A percentile compares a stretch with the other conserved stretches of the same genome.
Evolutionary conservation across 2,888 invertebrate species (phyloP).

Genomic region (Uloborus plumipes): DNA sequence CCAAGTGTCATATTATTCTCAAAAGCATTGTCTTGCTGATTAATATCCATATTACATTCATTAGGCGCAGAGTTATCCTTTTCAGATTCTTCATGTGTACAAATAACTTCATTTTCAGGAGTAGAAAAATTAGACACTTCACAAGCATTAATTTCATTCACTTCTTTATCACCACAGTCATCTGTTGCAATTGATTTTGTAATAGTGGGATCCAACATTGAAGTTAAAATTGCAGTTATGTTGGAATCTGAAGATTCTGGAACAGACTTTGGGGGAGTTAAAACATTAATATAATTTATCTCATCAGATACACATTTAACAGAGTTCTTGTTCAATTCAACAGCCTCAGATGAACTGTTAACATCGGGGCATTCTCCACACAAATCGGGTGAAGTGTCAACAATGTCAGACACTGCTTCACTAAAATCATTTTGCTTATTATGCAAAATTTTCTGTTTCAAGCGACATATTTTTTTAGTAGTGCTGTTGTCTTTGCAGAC

Average conservation of each 20-base stretch:
- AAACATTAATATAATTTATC: constrained; percentile 26
- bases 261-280: constrained; percentile 56
- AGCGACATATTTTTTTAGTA: constrained; percentile 31
- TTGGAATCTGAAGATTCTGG: constrained; percentile 12
- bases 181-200: not conserved
- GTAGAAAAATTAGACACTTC: constrained; percentile 1
- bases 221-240: constrained; percentile 47
- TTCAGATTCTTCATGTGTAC: not conserved
- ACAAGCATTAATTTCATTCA: no score
- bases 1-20: constrained; percentile 30
- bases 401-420: constrained; percentile 26
- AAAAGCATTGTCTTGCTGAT: not conserved
- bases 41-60: constrained; percentile 1
- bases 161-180: not conserved
- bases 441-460: constrained; percentile 47
- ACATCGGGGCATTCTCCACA: no score
- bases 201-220: constrained; percentile 25
- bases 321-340: no score
- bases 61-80: not conserved
- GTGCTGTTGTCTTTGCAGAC: constrained; percentile 41
- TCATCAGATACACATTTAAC: constrained; percentile 22
- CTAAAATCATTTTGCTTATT: constrained; percentile 34
- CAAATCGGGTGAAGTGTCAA: constrained; percentile 6
- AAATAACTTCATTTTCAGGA: not conserved
- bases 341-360: no score